These are phyloP conservation scores for Gryon sp. DNA, from an alignment of 1,140 invertebrate species.

Conservation along the genomic window DNA sequence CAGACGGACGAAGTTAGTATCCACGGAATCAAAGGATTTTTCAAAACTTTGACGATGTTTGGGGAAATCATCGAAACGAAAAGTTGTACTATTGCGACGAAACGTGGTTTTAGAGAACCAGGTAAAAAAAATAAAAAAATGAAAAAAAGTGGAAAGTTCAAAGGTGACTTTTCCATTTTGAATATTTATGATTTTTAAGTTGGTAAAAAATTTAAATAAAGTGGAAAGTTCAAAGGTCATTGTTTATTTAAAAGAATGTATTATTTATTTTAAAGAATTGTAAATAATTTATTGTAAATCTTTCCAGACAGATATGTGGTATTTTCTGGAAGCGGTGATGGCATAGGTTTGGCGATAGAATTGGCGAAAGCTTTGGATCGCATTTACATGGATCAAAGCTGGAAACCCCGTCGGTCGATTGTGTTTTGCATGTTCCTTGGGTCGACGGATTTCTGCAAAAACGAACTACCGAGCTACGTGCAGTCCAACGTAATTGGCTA, in stretches of 20 bases:
- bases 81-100: constrained; percentile 64
- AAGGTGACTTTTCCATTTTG: too few species aligned
- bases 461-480: constrained; percentile 63
- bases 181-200: too few species aligned
- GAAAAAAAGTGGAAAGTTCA: not conserved
- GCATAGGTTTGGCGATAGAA: constrained; percentile 66
- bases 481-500: constrained; percentile 70
- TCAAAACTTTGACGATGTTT: constrained; percentile 55
- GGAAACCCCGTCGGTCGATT: constrained; percentile 72
- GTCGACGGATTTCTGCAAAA: constrained; percentile 65
- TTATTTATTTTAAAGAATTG: not conserved
- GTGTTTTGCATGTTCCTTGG: constrained; percentile 73
- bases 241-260: too few species aligned
- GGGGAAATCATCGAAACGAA: constrained; percentile 52
- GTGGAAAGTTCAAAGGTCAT: not conserved
- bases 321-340: constrained; percentile 68
- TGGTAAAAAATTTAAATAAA: not conserved
- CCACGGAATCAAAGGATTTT: constrained; percentile 41
- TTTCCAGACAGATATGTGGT: constrained; percentile 73
- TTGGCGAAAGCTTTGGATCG: constrained; percentile 68
- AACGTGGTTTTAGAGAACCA: constrained; percentile 69
- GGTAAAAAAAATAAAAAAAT: constrained; percentile 60
- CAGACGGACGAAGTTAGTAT: constrained; percentile 18
- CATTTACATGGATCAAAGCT: constrained; percentile 63
- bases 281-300: not conserved